Percentiles rank a stretch among this genome's conserved stretches.
phyloP scores from a whole-genome alignment of 2,113 vertebrate species.

The Gobio gobio region DNA sequence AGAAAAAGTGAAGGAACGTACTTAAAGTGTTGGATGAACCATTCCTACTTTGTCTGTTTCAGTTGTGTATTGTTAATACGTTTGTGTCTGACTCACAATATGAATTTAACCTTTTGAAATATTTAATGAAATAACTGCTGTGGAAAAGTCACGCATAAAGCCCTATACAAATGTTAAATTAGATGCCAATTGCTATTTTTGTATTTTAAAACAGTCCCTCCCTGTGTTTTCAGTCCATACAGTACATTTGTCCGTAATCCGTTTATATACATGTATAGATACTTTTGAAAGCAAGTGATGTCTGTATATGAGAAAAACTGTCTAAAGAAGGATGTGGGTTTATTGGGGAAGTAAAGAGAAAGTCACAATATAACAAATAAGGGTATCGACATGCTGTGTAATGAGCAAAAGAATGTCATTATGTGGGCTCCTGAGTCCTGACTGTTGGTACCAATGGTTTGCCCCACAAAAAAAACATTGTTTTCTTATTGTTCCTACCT shows the following conservation, averaged over 20 bases:
- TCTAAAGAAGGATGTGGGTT: conserved; percentile 37
- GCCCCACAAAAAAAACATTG: neutral
- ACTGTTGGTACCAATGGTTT: neutral
- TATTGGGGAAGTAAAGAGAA: neutral
- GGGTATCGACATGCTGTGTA: neutral
- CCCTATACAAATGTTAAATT: conserved; percentile 21
- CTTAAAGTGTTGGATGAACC: neutral
- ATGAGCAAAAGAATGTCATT: conserved; percentile 2
- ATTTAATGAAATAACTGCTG: neutral
- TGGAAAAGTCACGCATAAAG: neutral
- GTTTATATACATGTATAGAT: conserved; percentile 40
- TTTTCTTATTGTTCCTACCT: conserved; percentile 12
- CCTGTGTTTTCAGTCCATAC: neutral
- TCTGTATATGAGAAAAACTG: conserved; percentile 49
- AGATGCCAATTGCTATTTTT: conserved; percentile 19
- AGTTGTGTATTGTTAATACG: neutral
- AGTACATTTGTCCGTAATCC: conserved; percentile 5
- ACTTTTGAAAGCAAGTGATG: conserved; percentile 4
- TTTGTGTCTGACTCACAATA: neutral
- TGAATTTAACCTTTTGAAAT: neutral
- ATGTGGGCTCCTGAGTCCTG: neutral
- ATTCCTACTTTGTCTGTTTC: conserved; percentile 18
- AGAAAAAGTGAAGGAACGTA: neutral
- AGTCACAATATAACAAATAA: neutral
- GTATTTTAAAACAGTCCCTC: neutral